Evolutionary conservation across 2,113 vertebrate species (phyloP), one percentile per base, ranked within the genome.

Genomic region (Gymnocephalus cernua): DNA sequence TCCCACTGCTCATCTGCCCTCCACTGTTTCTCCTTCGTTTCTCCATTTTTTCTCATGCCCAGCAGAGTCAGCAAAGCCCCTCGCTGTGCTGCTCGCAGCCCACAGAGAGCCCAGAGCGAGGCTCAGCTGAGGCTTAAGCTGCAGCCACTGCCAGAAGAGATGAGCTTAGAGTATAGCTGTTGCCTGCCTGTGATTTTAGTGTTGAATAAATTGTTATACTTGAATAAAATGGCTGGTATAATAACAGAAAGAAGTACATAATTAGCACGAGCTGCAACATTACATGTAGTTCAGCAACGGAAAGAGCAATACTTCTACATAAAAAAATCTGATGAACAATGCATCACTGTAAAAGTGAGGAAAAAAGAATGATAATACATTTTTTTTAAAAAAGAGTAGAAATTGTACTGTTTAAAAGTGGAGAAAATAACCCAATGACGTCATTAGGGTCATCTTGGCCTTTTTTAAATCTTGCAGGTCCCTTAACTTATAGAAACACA

Each of bases 31-130:
- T 67, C 41, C 70, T 57, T 3, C 50, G 3, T 75, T 38, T 71
- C 69, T 68, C 51, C 64, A 68, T 79, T 25, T 63, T 61, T 74
- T 67, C 64, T 61, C 14, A 44, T 80, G 69, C 66, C 47, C 69
- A 70, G 72, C 69, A 50, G 32, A 80, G 62, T 79, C 64, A 70
- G 68, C 70, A 81, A 73, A 80, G 81, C 68, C 6, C 61, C 69
- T 56, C 45, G 3, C 70, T 61, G 41, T 54, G 54, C 71, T 71
- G 71, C 74, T 35, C 27, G 71, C 73, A 66, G 73, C 58, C 70
- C 86, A 61, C 84, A 38, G 2, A 67, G 65, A 83, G 84, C 84
- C 82, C 83, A 82, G 58, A 75, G 47, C 4, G 6, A 58, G 83
- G 73, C 79, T 86, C 87, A 71, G 54, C 71, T 35, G 45, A 56